Evolutionary conservation across 2,888 invertebrate species (phyloP).

Genomic region (Caenorhabditis zanzibari): DNA sequence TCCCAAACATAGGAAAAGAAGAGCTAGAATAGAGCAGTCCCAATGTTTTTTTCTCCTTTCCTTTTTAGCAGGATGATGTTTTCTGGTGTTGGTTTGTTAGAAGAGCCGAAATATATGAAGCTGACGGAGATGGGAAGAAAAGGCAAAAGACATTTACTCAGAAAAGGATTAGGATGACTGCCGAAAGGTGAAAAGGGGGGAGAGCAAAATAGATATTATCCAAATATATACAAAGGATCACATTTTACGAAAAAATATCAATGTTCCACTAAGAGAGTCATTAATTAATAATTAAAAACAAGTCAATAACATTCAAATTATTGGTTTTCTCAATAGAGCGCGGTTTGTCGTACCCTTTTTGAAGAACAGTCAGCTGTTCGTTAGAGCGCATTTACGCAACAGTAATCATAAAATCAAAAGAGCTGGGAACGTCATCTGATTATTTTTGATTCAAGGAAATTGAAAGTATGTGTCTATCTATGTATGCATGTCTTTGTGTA

Average conservation of each 20-base stretch:
- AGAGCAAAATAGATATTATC: not conserved
- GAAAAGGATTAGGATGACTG: constrained; percentile 30
- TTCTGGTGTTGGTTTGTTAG: constrained; percentile 21
- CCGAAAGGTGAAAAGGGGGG: not conserved
- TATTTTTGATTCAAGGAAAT: constrained; percentile 29
- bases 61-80: constrained; percentile 13
- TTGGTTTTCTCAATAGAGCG: constrained; percentile 6
- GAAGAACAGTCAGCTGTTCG: not conserved
- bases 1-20: constrained; percentile 35
- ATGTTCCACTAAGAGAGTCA: no score
- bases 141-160: constrained; percentile 23
- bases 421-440: not conserved
- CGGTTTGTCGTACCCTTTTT: not conserved
- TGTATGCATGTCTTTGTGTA: constrained; percentile 36
- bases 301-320: constrained; percentile 1
- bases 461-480: constrained; percentile 20
- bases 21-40: constrained; percentile 29
- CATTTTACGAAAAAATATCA: no score
- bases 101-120: constrained; percentile 9
- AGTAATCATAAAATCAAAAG: not conserved
- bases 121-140: not conserved
- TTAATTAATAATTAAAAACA: not conserved
- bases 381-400: no score
- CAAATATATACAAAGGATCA: no score
- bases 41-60: constrained; percentile 16